Base-by-base conservation (phyloP, 1,140 invertebrate genomes). In the Branchinecta lynchi region DNA sequence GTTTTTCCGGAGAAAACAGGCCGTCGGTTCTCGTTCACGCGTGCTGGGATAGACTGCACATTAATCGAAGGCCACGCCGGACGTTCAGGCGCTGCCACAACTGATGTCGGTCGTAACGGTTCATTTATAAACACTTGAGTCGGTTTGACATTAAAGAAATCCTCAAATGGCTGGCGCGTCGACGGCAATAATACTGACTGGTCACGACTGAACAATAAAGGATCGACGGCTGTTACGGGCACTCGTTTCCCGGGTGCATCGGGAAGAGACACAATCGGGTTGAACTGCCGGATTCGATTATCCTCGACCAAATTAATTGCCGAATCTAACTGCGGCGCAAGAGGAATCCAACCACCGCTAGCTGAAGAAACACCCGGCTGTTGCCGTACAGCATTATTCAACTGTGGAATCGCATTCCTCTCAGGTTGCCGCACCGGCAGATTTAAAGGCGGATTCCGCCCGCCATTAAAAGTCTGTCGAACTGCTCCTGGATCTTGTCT, bases 51-150 rank as follows among this genome's bases (percentile, higher is more conserved):
- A 20, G 51, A 60, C 17, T 60, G 51, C 12, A 60, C 51, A 6
- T 20, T 60, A 15, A 60, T 60, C 17, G 51, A 60, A 60, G 51
- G 51, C 32, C 32, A 32, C 12, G 17, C 12, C 51, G 51, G 51
- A 15, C 51, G 51, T 60, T 12, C 12, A 12, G 51, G 51, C 51
- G 51, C 2, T 60, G 51, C 51, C 17, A 60, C 12, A 12, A 20
- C 17, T 20, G 12, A 20, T 60, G 51, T 15, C 12, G 51, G 51
- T 20, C 12, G 12, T 15, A 60, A 3, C 17, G 51, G 51, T 20
- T 60, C 12, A 60, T 60, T 60, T 60, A 60, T 60, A 6, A 60
- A 60, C 51, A 60, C 51, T 20, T 12, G 51, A 60, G 51, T 60
- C 17, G 51, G 51, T 20, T 15, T 60, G 12, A 60, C 12, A 60